Conservation (phyloP, 2,888 invertebrate species). For the Antheraea assamensis region DNA sequence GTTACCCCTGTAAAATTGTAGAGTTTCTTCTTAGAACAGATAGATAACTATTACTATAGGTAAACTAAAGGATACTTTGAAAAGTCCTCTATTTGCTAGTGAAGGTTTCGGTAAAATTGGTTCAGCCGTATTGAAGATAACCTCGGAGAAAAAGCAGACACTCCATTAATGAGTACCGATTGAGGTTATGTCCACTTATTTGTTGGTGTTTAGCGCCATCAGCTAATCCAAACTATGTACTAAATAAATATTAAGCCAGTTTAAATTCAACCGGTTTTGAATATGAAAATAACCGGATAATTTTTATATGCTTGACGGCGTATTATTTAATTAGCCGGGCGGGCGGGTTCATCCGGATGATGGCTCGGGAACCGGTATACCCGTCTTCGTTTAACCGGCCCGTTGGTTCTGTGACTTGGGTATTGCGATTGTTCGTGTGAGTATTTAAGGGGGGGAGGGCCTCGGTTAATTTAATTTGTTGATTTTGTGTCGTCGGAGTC, state of each 20-base stretch:
- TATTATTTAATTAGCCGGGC: conserved; percentile 62
- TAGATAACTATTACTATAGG: too few relatives aligned
- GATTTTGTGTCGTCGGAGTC: conserved; percentile 4
- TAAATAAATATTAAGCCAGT: conserved; percentile 14
- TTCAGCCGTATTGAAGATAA: background rate
- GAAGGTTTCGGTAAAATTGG: background rate
- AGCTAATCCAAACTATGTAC: too few relatives aligned
- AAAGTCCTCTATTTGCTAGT: too few relatives aligned
- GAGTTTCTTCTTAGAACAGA: too few relatives aligned
- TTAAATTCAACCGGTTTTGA: conserved; percentile 34
- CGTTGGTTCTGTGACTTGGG: conserved; percentile 40
- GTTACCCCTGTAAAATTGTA: too few relatives aligned
- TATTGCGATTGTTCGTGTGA: conserved; percentile 30
- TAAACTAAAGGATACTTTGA: too few relatives aligned
- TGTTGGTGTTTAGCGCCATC: too few relatives aligned
- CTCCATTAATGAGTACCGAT: too few relatives aligned
- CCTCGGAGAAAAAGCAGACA: background rate
- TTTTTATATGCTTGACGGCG: conserved; percentile 61
- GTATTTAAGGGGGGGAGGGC: background rate
- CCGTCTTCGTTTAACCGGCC: conserved; percentile 45
- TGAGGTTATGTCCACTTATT: too few relatives aligned
- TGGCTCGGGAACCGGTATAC: conserved; percentile 46
- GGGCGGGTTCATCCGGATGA: conserved; percentile 39
- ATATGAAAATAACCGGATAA: conserved; percentile 55
- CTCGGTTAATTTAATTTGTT: conserved; percentile 15